Percentiles rank a stretch among this genome's conserved stretches.
phyloP scores from a whole-genome alignment of 1,140 invertebrate species.

The Steinernema khuongi region DNA sequence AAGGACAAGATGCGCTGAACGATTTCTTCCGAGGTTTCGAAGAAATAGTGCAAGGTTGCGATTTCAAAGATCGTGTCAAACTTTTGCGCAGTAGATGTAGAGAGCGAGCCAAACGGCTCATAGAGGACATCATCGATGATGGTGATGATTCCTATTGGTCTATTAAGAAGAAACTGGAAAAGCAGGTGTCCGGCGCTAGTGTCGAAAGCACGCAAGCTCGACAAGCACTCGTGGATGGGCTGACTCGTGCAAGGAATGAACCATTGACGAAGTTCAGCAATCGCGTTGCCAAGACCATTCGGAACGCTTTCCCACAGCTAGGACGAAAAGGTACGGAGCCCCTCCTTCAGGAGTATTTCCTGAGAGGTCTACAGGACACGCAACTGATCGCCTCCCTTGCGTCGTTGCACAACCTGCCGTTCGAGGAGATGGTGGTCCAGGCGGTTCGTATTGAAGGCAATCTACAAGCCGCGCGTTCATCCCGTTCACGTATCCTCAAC shows the following conservation, averaged over 20 bases:
- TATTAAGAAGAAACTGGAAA: too few relatives aligned
- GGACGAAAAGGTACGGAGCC: background rate
- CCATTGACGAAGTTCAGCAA: too few relatives aligned
- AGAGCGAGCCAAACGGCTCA: background rate
- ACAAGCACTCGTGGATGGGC: background rate
- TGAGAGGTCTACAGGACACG: background rate
- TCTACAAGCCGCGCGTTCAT: too few relatives aligned
- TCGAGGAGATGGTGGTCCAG: background rate
- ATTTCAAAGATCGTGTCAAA: background rate
- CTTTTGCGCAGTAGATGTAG: background rate
- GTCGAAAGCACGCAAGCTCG: background rate
- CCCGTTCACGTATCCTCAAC: background rate
- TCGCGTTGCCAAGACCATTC: background rate
- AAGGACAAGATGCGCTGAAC: too few relatives aligned
- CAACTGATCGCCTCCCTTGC: background rate
- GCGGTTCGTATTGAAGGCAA: background rate
- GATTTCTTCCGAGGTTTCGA: background rate
- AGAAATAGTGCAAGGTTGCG: background rate
- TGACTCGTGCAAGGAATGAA: background rate
- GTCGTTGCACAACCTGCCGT: background rate
- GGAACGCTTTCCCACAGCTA: background rate
- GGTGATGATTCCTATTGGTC: background rate
- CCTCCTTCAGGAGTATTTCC: background rate
- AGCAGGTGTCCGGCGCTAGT: background rate
- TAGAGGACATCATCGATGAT: background rate